phyloP scores from a whole-genome alignment of 2,888 invertebrate genomes.

The Plagiodera versicolora region DNA sequence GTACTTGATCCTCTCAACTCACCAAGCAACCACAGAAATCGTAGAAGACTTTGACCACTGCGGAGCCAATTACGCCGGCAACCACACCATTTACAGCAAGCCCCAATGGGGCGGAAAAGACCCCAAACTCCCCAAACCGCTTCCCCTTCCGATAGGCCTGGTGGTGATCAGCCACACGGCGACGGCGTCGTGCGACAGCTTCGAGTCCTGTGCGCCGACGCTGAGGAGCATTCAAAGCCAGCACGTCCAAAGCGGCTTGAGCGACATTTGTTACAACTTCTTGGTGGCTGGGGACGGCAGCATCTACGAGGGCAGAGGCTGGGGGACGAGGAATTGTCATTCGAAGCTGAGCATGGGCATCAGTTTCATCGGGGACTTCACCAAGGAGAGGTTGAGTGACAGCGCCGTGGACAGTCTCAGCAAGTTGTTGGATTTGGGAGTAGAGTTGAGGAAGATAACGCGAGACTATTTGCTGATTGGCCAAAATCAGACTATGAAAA shows the following conservation, averaged over 20 bases:
- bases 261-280: slow-evolving; percentile 57
- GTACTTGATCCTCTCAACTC: background rate
- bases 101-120: slow-evolving; percentile 64
- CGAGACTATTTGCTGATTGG: slow-evolving; percentile 57
- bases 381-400: slow-evolving; percentile 49
- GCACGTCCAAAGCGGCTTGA: slow-evolving; percentile 41
- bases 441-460: slow-evolving; percentile 52
- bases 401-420: slow-evolving; percentile 56
- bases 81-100: background rate
- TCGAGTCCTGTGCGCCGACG: slow-evolving; percentile 55
- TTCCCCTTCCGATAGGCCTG: slow-evolving; percentile 17
- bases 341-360: slow-evolving; percentile 55
- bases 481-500: slow-evolving; percentile 57
- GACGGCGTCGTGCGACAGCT: slow-evolving; percentile 54
- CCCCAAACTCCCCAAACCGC: slow-evolving; percentile 37
- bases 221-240: slow-evolving; percentile 56
- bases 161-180: slow-evolving; percentile 58
- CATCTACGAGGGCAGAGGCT: slow-evolving; percentile 70
- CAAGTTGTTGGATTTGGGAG: slow-evolving; percentile 54
- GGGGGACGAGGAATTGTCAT: slow-evolving; percentile 60
- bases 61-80: background rate
- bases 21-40: background rate
- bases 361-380: slow-evolving; percentile 57
- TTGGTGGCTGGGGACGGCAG: slow-evolving; percentile 74
- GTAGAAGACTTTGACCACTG: background rate